A percentile compares a stretch with the other conserved stretches of the same genome.
Conservation (phyloP, 2,113 vertebrate genomes). For the Zingel zingel region DNA sequence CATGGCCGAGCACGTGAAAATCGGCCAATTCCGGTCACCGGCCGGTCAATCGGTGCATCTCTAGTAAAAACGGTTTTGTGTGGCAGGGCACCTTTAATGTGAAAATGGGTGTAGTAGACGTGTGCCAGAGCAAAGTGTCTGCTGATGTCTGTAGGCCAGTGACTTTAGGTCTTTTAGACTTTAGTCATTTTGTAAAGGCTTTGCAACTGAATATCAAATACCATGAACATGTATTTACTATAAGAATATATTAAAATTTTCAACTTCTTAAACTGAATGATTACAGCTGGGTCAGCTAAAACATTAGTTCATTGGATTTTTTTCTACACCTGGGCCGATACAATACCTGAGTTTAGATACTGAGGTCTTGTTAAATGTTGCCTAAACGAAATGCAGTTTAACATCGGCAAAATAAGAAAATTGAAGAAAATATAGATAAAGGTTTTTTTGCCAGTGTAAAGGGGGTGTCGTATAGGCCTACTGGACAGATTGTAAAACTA, state of each 20-base stretch:
- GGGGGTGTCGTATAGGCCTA: background rate
- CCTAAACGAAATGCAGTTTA: background rate
- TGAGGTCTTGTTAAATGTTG: background rate
- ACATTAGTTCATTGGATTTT: background rate
- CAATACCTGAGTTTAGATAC: background rate
- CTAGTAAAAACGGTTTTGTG: too few relatives aligned
- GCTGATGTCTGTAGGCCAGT: background rate
- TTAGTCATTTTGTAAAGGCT: background rate
- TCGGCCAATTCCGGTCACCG: too few relatives aligned
- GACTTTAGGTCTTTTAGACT: background rate
- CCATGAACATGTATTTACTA: background rate
- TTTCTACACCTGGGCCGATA: background rate
- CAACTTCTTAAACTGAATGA: background rate
- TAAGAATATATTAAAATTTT: background rate
- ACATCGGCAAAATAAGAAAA: background rate
- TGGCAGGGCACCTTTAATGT: too few relatives aligned
- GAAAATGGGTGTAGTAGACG: background rate
- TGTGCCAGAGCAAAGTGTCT: conserved; percentile 1
- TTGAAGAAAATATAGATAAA: too few relatives aligned
- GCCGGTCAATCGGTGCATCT: too few relatives aligned
- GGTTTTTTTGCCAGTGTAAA: background rate
- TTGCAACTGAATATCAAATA: background rate
- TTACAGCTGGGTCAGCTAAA: background rate
- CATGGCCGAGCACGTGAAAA: too few relatives aligned
- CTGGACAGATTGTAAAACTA: too few relatives aligned